Evolutionary conservation across 2,797 vertebrate species (phyloP), one percentile per base, ranked within the genome.

Genomic region (Molothrus ater): DNA sequence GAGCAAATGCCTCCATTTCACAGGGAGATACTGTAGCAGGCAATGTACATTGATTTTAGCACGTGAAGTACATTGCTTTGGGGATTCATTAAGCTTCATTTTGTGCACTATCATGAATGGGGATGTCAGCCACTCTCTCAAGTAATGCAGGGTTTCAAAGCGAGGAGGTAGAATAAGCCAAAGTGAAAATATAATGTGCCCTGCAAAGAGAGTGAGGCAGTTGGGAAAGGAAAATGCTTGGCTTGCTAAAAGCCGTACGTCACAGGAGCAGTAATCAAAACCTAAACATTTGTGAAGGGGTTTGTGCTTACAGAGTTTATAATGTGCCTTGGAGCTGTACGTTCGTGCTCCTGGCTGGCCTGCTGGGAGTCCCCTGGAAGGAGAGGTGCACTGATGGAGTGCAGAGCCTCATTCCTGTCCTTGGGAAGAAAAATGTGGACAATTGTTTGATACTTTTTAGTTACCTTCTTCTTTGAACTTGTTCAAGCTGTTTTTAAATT

Each of bases 1-100:
- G 90, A 94, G 95, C 92, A 95, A 95, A 93, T 57, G 91, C 92
- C 86, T 95, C 92, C 71, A 88, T 96, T 95, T 96, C 91, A 71
- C 80, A 85, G 86, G 92, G 90, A 95, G 95, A 61, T 87, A 84
- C 82, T 96, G 88, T 78, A 80, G 90, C 92, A 96, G 92, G 87
- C 89, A 70, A 81, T 86, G 85, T 80, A 87, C 91, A 73, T 93
- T 96, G 94, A 96, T 95, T 96, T 91, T 63, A 93, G 95, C 90
- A 91, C 91, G 80, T 87, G 88, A 86, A 95, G 88, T 94, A 85
- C 85, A 24, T 94, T 96, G 83, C 71, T 60, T 66, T 74, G 84
- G 91, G 50, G 87, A 90, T 90, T 93, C 84, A 97, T 94, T 95
- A 95, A 94, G 70, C 64, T 96, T 80, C 47, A 53, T 94, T 97